Evolutionary conservation across 2,888 invertebrate species (phyloP).

Genomic region (Campaea margaritaria): DNA sequence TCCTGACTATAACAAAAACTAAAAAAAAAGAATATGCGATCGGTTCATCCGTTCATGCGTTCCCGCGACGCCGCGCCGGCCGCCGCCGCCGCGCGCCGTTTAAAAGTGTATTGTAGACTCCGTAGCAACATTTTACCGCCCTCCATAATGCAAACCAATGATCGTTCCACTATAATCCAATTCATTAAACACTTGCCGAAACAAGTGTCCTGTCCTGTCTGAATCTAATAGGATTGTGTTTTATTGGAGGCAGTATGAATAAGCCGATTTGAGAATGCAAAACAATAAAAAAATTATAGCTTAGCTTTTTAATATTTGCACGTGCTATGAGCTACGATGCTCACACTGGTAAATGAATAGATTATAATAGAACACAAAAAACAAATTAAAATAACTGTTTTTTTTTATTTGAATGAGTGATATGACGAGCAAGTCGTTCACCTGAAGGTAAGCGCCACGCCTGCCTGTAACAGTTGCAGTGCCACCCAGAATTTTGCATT

Average conservation of each 20-base stretch:
- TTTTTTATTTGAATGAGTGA: too few relatives aligned
- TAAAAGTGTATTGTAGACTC: background rate
- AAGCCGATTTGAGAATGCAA: conserved; percentile 30
- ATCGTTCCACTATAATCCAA: conserved; percentile 68
- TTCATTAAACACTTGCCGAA: conserved; percentile 79
- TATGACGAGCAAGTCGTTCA: too few relatives aligned
- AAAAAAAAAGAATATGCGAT: too few relatives aligned
- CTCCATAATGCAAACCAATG: conserved; percentile 53
- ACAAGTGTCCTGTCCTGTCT: conserved; percentile 61
- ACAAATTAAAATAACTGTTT: too few relatives aligned
- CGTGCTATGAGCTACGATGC: background rate
- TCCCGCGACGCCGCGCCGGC: too few relatives aligned
- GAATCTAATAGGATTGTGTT: conserved; percentile 64
- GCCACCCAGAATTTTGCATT: too few relatives aligned
- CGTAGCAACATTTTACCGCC: conserved; percentile 63
- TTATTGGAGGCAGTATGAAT: conserved; percentile 31
- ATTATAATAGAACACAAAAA: too few relatives aligned
- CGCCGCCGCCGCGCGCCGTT: too few relatives aligned
- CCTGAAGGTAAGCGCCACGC: too few relatives aligned
- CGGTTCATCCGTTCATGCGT: too few relatives aligned
- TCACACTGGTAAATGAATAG: background rate
- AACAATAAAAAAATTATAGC: conserved; percentile 31
- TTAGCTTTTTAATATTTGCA: background rate
- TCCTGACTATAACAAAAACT: too few relatives aligned
- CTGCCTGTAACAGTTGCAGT: too few relatives aligned